Evolutionary conservation across 2,113 vertebrate species (phyloP), one percentile per base, ranked within the genome.

Genomic region (Patagioenas fasciata): DNA sequence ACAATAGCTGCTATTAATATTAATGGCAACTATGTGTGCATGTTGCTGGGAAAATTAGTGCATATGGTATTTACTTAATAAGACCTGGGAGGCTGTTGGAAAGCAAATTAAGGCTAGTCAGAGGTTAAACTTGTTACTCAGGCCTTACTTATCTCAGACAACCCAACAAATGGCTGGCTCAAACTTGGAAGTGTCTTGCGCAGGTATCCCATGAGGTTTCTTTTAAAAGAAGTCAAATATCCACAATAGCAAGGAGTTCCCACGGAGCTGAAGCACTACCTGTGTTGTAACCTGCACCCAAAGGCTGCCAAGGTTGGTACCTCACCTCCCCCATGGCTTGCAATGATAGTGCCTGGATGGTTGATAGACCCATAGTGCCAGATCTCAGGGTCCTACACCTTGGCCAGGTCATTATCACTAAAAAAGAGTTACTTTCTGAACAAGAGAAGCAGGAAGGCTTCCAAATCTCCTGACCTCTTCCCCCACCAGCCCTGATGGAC

Each of bases 241-340:
- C 25, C 66, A 78, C 51, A 38, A 42, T 2, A 70, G 26, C 13
- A 51, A n/a, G 7, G 6, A n/a, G 34, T 14, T 75, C 26, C 29
- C 3, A 3, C 40, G 50, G 34, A 78, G 17, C 42, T 1, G 0
- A 84, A 71, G 72, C 28, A 9, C 24, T 13, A 31, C 8, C 16
- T 53, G 18, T 2, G 1, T 7, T 13, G 17, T 69, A 64, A 42
- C 62, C 36, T 5, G 9, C 19, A 24, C 21, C 56, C 0, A 0
- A 62, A 34, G 47, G n/a, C 47, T 84, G n/a, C 18, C 58, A 40
- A 20, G 48, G 40, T 40, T 38, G 60, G 23, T 47, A 20, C 50
- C 19, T 51, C 56, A 20, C 50, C 19, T 51, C 56, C 36, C 50
- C 56, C 2, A 0, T 25, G 19, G 34, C 26, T 21, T 74, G 54